Conservation (phyloP, 2,113 vertebrate species). For the Chionodraco myersi region DNA sequence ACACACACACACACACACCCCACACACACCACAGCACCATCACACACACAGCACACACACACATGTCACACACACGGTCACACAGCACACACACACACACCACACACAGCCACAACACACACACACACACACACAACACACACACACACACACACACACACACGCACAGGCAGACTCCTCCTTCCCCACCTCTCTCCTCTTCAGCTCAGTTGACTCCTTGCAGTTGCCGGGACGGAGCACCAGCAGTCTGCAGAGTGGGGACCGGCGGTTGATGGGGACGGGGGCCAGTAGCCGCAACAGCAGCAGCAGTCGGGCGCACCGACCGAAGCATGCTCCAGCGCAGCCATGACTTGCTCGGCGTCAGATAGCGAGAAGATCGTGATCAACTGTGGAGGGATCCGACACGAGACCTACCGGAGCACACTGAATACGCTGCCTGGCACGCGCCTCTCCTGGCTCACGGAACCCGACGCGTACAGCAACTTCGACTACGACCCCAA, state of each 20-base stretch:
- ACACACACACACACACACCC: too few species aligned
- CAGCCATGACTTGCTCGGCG: conserved; percentile 96
- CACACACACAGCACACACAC: too few species aligned
- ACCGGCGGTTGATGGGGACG: conserved; percentile 74
- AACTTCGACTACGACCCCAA: conserved; percentile 91
- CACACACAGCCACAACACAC: too few species aligned
- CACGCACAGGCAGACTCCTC: conserved; percentile 35
- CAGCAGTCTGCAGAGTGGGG: conserved; percentile 54
- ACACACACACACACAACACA: background rate
- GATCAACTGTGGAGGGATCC: conserved; percentile 96
- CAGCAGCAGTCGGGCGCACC: conserved; percentile 82
- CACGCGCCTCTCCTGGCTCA: conserved; percentile 95
- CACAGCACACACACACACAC: background rate
- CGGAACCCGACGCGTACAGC: conserved; percentile 92
- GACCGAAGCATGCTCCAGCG: conserved; percentile 98
- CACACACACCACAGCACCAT: too few species aligned
- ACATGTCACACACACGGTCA: too few species aligned
- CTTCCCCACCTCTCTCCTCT: conserved; percentile 45
- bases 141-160: background rate
- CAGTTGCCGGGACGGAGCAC: conserved; percentile 85
- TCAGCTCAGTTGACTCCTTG: conserved; percentile 88
- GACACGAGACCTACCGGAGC: conserved; percentile 98
- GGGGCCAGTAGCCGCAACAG: conserved; percentile 58
- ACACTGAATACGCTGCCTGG: conserved; percentile 95
- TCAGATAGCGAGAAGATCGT: conserved; percentile 99